Evolutionary conservation across 2,113 vertebrate species (phyloP), one percentile per base, ranked within the genome.

Genomic region (Phaethornis superciliosus): DNA sequence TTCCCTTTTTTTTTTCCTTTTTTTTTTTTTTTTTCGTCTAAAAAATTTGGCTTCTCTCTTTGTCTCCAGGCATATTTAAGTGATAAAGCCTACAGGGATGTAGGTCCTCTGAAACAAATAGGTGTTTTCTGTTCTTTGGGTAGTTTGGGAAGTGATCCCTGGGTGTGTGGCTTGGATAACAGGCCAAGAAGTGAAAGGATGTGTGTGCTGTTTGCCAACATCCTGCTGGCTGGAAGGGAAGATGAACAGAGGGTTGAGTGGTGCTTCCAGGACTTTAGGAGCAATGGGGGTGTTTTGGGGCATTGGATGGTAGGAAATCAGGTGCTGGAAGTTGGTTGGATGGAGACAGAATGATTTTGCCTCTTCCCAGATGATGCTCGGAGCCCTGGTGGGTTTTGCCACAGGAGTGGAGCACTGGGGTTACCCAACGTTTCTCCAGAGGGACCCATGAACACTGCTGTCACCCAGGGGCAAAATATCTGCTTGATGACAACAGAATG

Each of bases 391-490:
- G 30, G 20, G 68, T 74, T 60, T 30, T 56, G 2, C 9, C 7
- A 10, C 0, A 0, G 11, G 28, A 70, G 26, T 1, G 4, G 70
- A 30, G 10, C 14, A 32, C 14, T 3, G 26, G 18, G 33, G 42
- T 8, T 64, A 7, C 28, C 49, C 80, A 26, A 67, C 0, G 1
- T 26, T 26, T 37, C 64, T 71, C 63, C 3, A 0, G 26, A 5
- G 26, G 26, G 21, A 75, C 12, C 60, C 28, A 3, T 4, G 35
- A 49, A 30, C 44, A 55, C 44, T 52, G 71, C 67, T 80, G 65
- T 83, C 60, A 6, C 51, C 0, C 2, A 1, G 8, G 19, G 62
- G 40, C 1, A 6, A 94, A 96, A 93, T 12, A 60, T 10, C 56
- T 27, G 6, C 65, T 79, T 15, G 75, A 47, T 81, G 69, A 85